phyloP scores from a whole-genome alignment of 2,797 vertebrate genomes.

The Hoplostethus mediterraneus region DNA sequence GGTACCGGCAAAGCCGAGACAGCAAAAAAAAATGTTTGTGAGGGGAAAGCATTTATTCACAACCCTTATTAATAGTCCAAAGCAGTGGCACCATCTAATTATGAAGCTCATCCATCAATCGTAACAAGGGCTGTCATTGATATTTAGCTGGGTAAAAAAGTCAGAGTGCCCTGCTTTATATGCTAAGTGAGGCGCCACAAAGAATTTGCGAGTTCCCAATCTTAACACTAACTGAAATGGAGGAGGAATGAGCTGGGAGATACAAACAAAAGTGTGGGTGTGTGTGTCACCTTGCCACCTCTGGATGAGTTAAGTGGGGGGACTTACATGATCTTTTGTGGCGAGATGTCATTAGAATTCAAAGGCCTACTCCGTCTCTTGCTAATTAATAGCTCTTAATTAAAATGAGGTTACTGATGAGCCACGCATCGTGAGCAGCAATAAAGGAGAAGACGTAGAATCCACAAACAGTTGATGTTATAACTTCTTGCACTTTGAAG shows the following conservation, averaged over 20 bases:
- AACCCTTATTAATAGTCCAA: slow-evolving; percentile 84
- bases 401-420: slow-evolving; percentile 74
- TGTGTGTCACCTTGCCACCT: slow-evolving; percentile 50
- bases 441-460: slow-evolving; percentile 46
- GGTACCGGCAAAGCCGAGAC: slow-evolving; percentile 49
- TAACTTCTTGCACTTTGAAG: slow-evolving; percentile 43
- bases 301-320: slow-evolving; percentile 33
- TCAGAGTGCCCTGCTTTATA: slow-evolving; percentile 87
- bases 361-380: slow-evolving; percentile 44
- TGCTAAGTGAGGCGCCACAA: slow-evolving; percentile 89
- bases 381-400: slow-evolving; percentile 75
- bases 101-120: slow-evolving; percentile 91
- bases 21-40: slow-evolving; percentile 39
- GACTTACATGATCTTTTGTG: slow-evolving; percentile 25
- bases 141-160: slow-evolving; percentile 90
- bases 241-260: slow-evolving; percentile 76
- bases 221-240: slow-evolving; percentile 88
- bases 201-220: slow-evolving; percentile 92
- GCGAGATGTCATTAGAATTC: slow-evolving; percentile 42
- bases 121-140: slow-evolving; percentile 92
- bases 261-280: slow-evolving; percentile 80
- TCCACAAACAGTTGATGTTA: slow-evolving; percentile 41
- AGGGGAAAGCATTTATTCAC: slow-evolving; percentile 69
- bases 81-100: slow-evolving; percentile 87
- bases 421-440: slow-evolving; percentile 50